Percentiles rank a stretch among this genome's conserved stretches.
These are phyloP conservation scores for Brienomyrus brachyistius DNA, from an alignment of 2,113 vertebrate species.

Conservation along the genomic window DNA sequence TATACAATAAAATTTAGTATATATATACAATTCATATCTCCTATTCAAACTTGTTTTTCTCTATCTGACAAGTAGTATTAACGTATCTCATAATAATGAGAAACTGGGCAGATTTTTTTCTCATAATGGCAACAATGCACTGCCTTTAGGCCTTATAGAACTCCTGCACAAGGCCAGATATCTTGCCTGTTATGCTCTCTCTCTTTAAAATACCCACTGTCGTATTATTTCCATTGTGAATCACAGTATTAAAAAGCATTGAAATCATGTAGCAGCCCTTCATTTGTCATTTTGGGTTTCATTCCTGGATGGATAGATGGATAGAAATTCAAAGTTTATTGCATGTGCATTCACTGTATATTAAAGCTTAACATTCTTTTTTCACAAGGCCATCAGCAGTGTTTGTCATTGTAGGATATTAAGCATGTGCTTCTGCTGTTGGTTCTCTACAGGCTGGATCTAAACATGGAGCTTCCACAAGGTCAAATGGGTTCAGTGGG, in stretches of 20 bases:
- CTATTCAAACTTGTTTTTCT: no score
- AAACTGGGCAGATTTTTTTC: no score
- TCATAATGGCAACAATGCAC: no score
- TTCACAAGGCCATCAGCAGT: neutral
- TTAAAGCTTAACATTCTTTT: neutral
- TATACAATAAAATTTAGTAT: no score
- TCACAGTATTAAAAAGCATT: neutral
- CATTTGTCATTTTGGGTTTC: neutral
- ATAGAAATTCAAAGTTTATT: neutral
- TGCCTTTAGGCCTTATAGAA: no score
- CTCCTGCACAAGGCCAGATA: no score
- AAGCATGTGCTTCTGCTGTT: neutral
- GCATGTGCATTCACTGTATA: neutral
- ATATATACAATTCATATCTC: no score
- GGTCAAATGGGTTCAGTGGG: conserved; percentile 75
- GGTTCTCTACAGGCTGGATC: conserved; percentile 64
- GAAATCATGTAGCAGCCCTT: neutral
- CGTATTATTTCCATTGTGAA: neutral
- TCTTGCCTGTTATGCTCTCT: no score
- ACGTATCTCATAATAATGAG: no score
- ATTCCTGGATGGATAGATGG: neutral
- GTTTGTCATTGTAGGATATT: neutral
- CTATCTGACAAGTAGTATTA: no score
- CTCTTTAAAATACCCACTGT: neutral
- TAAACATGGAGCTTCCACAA: conserved; percentile 83